Conservation (phyloP, 1,140 invertebrate species). For the Wiebesia pumilae region DNA sequence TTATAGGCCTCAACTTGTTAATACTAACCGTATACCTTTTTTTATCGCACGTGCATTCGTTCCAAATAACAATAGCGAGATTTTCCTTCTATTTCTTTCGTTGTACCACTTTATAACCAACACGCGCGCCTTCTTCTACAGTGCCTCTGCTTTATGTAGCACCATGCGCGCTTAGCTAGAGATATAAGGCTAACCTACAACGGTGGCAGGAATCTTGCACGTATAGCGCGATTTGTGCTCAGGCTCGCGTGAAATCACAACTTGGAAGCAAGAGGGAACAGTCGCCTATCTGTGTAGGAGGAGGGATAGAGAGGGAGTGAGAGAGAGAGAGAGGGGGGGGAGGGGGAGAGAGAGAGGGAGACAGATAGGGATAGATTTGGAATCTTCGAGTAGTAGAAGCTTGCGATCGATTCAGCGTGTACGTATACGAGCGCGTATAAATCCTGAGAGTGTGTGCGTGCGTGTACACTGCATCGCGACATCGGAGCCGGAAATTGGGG, state of each 20-base stretch:
- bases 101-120: too few relatives aligned
- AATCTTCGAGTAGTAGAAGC: not conserved
- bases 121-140: too few relatives aligned
- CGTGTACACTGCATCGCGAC: not conserved
- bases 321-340: not conserved
- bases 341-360: not conserved
- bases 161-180: not conserved
- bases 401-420: constrained; percentile 1
- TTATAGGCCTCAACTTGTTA: too few relatives aligned
- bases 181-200: not conserved
- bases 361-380: not conserved
- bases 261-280: too few relatives aligned
- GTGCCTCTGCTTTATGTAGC: not conserved
- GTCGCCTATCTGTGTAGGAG: not conserved
- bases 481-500: constrained; percentile 42
- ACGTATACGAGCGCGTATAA: not conserved
- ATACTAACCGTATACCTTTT: too few relatives aligned
- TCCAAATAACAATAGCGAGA: too few relatives aligned
- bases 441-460: not conserved
- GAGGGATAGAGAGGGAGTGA: not conserved
- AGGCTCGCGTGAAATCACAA: constrained; percentile 40
- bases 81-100: too few relatives aligned
- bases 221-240: constrained; percentile 26
- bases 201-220: not conserved
- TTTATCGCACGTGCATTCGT: not conserved